Evolutionary conservation across 2,113 vertebrate species (phyloP).

Genomic region (Lepisosteus oculatus): DNA sequence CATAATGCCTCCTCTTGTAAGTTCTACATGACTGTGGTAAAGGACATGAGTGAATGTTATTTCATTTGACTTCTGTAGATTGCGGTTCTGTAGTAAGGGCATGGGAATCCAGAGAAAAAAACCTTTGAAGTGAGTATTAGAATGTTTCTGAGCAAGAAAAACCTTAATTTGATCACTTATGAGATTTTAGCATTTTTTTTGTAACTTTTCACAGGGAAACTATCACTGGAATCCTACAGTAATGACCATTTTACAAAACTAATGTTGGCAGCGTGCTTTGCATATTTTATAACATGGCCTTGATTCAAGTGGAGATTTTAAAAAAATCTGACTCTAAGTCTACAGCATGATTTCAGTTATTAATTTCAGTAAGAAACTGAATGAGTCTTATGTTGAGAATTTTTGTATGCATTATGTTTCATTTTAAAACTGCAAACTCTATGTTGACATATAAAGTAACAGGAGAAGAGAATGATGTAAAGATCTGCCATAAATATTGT

Average conservation of each 20-base stretch:
- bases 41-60: not conserved
- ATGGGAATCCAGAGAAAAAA: not conserved
- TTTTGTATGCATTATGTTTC: conserved; percentile 21
- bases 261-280: conserved; percentile 15
- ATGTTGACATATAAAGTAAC: conserved; percentile 22
- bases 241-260: conserved; percentile 5
- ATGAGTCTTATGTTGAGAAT: conserved; percentile 9
- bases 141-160: conserved; percentile 1
- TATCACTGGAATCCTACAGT: conserved; percentile 10
- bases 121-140: conserved; percentile 2
- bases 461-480: conserved; percentile 40
- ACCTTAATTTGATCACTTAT: conserved; percentile 2
- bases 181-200: conserved; percentile 1
- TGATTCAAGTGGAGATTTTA: conserved; percentile 14
- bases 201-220: not conserved
- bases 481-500: conserved; percentile 58
- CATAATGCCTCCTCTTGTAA: not conserved
- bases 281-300: conserved; percentile 18
- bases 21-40: not conserved
- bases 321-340: conserved; percentile 1
- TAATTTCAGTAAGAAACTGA: conserved; percentile 11
- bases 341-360: conserved; percentile 17
- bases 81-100: conserved; percentile 5
- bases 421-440: conserved; percentile 28
- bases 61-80: not conserved